Conservation (phyloP, 1,140 invertebrate genomes). For the Saccostrea cuccullata region DNA sequence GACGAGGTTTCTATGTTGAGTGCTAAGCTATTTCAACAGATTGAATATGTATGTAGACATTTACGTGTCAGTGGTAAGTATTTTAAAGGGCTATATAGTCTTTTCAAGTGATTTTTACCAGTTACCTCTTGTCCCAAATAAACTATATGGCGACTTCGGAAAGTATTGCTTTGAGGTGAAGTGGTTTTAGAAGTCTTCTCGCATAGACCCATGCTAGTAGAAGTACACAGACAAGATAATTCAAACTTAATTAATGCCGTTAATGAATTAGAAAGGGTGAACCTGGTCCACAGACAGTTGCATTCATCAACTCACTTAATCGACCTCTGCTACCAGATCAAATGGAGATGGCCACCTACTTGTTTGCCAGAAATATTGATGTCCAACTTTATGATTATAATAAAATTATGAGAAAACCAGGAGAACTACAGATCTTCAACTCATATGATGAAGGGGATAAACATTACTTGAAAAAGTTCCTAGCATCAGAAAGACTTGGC, state of each 20-base stretch:
- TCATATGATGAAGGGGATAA: constrained; percentile 43
- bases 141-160: constrained; percentile 48
- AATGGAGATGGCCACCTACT: neutral
- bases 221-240: neutral
- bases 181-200: constrained; percentile 39
- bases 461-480: constrained; percentile 14
- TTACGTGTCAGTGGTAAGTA: neutral
- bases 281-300: neutral
- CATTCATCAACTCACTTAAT: constrained; percentile 22
- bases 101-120: constrained; percentile 54
- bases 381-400: constrained; percentile 35
- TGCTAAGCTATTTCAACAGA: constrained; percentile 16
- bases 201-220: constrained; percentile 26
- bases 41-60: neutral
- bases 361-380: constrained; percentile 49
- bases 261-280: constrained; percentile 11
- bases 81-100: constrained; percentile 38
- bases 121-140: constrained; percentile 51
- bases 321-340: constrained; percentile 19
- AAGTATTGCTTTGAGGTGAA: constrained; percentile 21
- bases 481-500: constrained; percentile 44
- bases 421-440: neutral
- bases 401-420: neutral
- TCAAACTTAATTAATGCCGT: neutral
- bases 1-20: constrained; percentile 44